Evolutionary conservation across 1,140 invertebrate species (phyloP).

Genomic region (Delia radicum): DNA sequence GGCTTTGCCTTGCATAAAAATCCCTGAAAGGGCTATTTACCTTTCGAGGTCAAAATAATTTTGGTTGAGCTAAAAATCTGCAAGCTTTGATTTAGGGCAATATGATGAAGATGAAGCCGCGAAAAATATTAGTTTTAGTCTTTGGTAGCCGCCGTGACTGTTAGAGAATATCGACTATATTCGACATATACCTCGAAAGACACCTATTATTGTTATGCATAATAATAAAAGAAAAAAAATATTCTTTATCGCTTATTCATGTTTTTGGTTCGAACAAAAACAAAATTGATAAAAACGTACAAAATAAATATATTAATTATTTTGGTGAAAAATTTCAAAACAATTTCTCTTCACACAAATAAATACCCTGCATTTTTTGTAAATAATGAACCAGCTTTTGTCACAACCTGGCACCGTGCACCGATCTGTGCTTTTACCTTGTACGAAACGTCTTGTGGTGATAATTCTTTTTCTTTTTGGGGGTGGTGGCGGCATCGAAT

Average conservation of each 20-base stretch:
- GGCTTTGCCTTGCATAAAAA: too few species aligned
- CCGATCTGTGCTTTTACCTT: background rate
- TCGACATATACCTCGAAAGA: background rate
- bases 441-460: background rate
- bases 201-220: background rate
- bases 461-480: background rate
- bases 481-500: background rate
- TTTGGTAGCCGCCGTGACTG: background rate
- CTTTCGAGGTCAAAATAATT: too few species aligned
- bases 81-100: background rate
- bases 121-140: too few species aligned
- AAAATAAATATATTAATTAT: background rate
- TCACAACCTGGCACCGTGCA: background rate
- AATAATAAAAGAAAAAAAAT: background rate
- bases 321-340: background rate
- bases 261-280: background rate
- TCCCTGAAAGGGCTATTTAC: too few species aligned
- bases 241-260: background rate
- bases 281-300: background rate
- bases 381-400: background rate
- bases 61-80: background rate
- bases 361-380: background rate
- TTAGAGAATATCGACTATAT: constrained; percentile 2
- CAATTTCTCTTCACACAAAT: background rate
- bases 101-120: background rate